Evolutionary conservation across 2,113 vertebrate genomes (phyloP).

Genomic region (Platysternon megacephalum): DNA sequence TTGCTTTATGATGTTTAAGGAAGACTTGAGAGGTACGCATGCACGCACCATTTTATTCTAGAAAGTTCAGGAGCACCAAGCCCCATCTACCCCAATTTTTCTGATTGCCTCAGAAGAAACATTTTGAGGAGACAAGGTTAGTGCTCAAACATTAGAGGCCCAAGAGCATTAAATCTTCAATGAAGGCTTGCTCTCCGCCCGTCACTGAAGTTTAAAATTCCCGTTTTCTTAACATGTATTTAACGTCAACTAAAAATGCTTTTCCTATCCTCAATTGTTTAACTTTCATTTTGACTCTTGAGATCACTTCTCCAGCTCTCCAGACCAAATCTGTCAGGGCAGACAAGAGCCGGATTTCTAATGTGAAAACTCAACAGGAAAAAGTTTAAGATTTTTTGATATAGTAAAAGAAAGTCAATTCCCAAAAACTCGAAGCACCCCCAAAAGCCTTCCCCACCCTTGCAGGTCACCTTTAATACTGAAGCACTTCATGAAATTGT

Average conservation of each 20-base stretch:
- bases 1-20: neutral
- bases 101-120: neutral
- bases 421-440: neutral
- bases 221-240: neutral
- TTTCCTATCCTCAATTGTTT: neutral
- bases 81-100: neutral
- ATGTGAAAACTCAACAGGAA: neutral
- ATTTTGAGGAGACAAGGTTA: neutral
- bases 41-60: neutral
- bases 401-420: neutral
- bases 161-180: neutral
- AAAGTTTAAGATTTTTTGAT: fast-evolving
- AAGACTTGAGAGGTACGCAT: neutral
- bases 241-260: neutral
- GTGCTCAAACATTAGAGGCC: neutral
- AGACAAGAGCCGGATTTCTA: neutral
- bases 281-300: neutral
- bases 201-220: neutral
- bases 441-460: fast-evolving
- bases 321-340: neutral
- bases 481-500: neutral
- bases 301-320: neutral
- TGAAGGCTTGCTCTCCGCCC: neutral
- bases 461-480: neutral
- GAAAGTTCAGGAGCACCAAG: neutral